Percentiles rank a stretch among this genome's conserved stretches.
These are phyloP conservation scores for Calycopis cecrops DNA, from an alignment of 1,140 invertebrate species.

Conservation along the genomic window DNA sequence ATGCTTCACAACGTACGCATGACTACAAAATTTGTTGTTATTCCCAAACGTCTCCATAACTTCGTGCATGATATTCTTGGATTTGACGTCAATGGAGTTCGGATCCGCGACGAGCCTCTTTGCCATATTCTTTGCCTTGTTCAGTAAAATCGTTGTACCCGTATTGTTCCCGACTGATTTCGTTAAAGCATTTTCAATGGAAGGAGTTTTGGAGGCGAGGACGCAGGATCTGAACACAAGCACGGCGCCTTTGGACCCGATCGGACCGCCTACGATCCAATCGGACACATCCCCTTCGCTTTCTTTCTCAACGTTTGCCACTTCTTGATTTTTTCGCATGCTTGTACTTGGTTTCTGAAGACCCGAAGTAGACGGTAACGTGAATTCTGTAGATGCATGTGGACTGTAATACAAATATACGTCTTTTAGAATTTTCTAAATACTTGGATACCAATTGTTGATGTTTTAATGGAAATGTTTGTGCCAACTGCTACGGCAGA, in stretches of 20 bases:
- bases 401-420: conserved; percentile 44
- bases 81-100: conserved; percentile 51
- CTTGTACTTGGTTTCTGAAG: conserved; percentile 44
- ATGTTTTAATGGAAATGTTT: too few relatives aligned
- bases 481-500: too few relatives aligned
- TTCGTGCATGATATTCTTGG: conserved; percentile 67
- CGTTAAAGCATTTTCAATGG: conserved; percentile 53
- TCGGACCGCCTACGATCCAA: conserved; percentile 74
- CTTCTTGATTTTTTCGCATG: conserved; percentile 61
- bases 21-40: conserved; percentile 44
- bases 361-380: conserved; percentile 65
- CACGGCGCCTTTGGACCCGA: conserved; percentile 73
- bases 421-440: too few relatives aligned
- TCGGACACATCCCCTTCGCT: conserved; percentile 77
- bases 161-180: conserved; percentile 62
- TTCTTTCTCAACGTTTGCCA: conserved; percentile 36
- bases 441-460: not conserved
- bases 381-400: conserved; percentile 63
- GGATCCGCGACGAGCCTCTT: conserved; percentile 58
- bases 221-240: conserved; percentile 77
- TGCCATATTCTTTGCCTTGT: conserved; percentile 68
- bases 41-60: conserved; percentile 68
- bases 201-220: conserved; percentile 65
- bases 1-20: conserved; percentile 58
- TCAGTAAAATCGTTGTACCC: conserved; percentile 57